Conservation (phyloP, 2,888 invertebrate genomes). For the Protodeltote pygarga region DNA sequence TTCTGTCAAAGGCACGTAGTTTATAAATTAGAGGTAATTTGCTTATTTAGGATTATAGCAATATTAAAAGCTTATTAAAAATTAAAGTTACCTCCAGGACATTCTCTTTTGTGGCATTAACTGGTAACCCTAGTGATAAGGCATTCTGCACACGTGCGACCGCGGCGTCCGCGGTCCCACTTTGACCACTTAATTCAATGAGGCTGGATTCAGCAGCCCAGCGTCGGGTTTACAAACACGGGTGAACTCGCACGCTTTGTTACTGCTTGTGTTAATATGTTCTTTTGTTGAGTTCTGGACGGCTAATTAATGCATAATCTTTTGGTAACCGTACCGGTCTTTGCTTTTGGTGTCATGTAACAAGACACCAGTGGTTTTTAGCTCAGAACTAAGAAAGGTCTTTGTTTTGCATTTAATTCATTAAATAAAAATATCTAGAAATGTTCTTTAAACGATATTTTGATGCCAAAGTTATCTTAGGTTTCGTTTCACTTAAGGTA, state of each 20-base stretch:
- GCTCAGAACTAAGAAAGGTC: too few relatives aligned
- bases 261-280: slow-evolving; percentile 44
- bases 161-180: slow-evolving; percentile 59
- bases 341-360: slow-evolving; percentile 19
- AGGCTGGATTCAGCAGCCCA: slow-evolving; percentile 58
- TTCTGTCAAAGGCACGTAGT: too few relatives aligned
- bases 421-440: too few relatives aligned
- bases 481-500: too few relatives aligned
- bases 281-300: slow-evolving; percentile 40
- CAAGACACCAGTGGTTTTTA: slow-evolving; percentile 7
- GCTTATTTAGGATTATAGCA: too few relatives aligned
- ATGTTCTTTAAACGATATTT: too few relatives aligned
- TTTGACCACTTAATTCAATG: slow-evolving; percentile 74
- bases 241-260: slow-evolving; percentile 53
- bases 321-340: slow-evolving; percentile 9
- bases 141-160: slow-evolving; percentile 66
- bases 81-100: slow-evolving; percentile 3
- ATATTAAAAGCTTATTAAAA: not conserved
- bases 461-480: too few relatives aligned
- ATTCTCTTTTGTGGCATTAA: not conserved
- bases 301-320: slow-evolving; percentile 41
- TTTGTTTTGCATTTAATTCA: too few relatives aligned
- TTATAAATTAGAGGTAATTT: too few relatives aligned
- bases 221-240: slow-evolving; percentile 59
- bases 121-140: slow-evolving; percentile 45